These are phyloP conservation scores for Sycophila texana DNA, from an alignment of 2,888 invertebrate species.

Conservation along the genomic window DNA sequence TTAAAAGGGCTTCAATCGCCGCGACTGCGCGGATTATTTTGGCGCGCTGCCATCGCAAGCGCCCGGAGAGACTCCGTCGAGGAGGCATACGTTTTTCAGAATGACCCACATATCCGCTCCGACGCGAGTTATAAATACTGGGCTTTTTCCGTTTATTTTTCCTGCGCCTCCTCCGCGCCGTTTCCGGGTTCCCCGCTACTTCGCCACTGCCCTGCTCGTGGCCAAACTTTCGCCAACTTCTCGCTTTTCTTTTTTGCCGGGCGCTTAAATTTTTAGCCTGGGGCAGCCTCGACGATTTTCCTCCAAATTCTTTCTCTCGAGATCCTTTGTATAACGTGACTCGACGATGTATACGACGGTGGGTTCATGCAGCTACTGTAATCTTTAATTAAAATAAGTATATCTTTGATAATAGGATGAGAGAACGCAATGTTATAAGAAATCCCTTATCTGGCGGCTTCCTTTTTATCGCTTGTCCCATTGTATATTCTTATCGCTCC, in stretches of 20 bases:
- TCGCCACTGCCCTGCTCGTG: neutral
- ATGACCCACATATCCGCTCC: constrained; percentile 69
- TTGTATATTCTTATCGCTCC: neutral
- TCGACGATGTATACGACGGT: too few relatives aligned
- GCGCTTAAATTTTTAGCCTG: too few relatives aligned
- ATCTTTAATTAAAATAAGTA: too few relatives aligned
- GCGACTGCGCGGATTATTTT: constrained; percentile 66
- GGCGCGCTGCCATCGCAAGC: constrained; percentile 66
- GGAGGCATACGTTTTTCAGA: constrained; percentile 63
- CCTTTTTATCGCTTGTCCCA: neutral
- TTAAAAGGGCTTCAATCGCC: constrained; percentile 48
- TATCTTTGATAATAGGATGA: too few relatives aligned
- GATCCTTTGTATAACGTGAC: too few relatives aligned
- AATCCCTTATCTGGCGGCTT: too few relatives aligned
- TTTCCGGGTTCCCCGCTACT: neutral
- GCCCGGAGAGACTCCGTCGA: constrained; percentile 49
- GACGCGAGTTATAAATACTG: constrained; percentile 66
- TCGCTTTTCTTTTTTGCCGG: neutral
- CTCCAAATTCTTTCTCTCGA: neutral
- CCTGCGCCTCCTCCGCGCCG: constrained; percentile 32
- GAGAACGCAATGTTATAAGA: too few relatives aligned
- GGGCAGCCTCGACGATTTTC: neutral
- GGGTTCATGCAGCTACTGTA: too few relatives aligned
- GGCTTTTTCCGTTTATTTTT: constrained; percentile 57
- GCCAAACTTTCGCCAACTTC: neutral